These are phyloP conservation scores for Halcyon smyrnensis DNA, from an alignment of 2,797 vertebrate genomes.

Conservation along the genomic window DNA sequence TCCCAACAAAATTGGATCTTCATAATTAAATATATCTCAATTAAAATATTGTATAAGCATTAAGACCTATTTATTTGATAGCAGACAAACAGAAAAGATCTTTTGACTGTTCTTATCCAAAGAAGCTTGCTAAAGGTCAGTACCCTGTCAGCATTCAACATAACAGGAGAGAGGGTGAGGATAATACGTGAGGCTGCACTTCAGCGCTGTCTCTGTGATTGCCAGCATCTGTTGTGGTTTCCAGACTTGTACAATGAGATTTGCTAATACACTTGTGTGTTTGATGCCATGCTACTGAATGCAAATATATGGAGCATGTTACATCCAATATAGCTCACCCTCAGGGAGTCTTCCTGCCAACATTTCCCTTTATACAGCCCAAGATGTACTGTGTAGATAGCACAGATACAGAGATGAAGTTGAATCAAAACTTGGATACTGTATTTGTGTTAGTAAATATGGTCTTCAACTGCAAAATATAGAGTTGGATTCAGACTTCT, in stretches of 20 bases:
- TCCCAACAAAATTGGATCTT: neutral
- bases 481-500: neutral
- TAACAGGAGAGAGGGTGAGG: neutral
- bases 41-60: neutral
- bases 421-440: neutral
- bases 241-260: conserved; percentile 49
- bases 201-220: neutral
- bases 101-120: neutral
- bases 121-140: conserved; percentile 18
- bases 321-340: conserved; percentile 43
- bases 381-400: neutral
- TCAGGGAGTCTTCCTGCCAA: neutral
- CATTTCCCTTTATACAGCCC: neutral
- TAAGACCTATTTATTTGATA: neutral
- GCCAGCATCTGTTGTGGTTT: conserved; percentile 60
- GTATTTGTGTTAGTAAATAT: neutral
- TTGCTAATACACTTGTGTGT: conserved; percentile 47
- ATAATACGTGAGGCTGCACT: neutral
- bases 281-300: conserved; percentile 2
- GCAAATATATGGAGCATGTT: conserved; percentile 37
- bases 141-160: neutral
- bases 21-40: neutral
- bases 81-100: neutral
- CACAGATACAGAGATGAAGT: neutral
- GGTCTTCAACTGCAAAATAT: neutral